Evolutionary conservation across 2,113 vertebrate species (phyloP), one percentile per base, ranked within the genome.

Genomic region (Macrotis lagotis): DNA sequence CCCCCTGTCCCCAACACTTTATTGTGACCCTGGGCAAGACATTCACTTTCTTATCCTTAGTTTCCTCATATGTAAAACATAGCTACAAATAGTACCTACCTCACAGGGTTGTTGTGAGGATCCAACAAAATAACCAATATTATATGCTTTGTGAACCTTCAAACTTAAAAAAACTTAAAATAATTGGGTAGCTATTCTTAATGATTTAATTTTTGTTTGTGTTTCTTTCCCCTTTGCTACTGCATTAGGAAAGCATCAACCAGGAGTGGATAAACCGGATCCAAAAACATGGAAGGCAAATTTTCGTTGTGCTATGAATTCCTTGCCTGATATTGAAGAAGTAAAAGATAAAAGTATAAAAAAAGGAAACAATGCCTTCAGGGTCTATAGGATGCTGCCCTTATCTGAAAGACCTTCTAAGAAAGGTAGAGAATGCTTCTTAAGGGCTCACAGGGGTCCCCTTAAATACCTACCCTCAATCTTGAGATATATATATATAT

Each of bases 331-430:
- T 95, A 99, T 99, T 31, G 99, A 99, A 98, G 99, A 99, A 98
- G 99, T 99, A 93, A 99, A 99, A 97, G 99, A 99, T 97, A 99
- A 98, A 97, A 99, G 99, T 50, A 99, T 99, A 98, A 99, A 99
- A 98, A 99, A 99, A 98, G 99, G 99, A 98, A 99, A 99, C 47
- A 99, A 99, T 2, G 99, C 99, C 89, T 99, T 99, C 98, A 98
- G 99, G 94, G 99, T 99, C 9, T 99, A 99, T 97, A 99, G 99
- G 93, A 99, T 99, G 99, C 98, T 99, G 94, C 99, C 99, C 0
- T 98, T 99, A 1, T 98, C 99, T 0, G 99, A 99, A 97, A 98
- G 99, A 83, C 99, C 98, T 96, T 98, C 98, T 51, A 99, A 99
- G 98, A 99, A 99, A 99, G 99, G 99, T 99, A 97, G 93, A 51